A percentile compares a stretch with the other conserved stretches of the same genome.
phyloP scores from a whole-genome alignment of 2,797 vertebrate species.

The Phoeniculus purpureus region DNA sequence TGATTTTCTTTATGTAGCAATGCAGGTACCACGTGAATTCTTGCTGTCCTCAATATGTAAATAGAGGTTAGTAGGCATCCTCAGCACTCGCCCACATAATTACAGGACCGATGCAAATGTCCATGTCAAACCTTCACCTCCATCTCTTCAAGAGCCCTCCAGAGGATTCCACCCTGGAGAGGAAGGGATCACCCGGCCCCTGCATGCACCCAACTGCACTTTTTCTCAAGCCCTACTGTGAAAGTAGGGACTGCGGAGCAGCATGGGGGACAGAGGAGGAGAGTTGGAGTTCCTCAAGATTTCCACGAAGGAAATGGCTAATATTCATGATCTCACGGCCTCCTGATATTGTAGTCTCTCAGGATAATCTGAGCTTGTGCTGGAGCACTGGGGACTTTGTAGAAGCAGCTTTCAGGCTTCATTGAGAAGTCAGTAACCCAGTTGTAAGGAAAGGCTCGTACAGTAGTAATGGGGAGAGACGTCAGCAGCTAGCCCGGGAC shows the following conservation, averaged over 20 bases:
- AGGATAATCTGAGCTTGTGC: neutral
- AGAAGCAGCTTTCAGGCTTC: constrained; percentile 46
- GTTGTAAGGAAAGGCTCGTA: constrained; percentile 66
- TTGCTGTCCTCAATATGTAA: constrained; percentile 41
- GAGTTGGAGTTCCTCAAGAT: constrained; percentile 39
- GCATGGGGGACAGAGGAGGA: neutral
- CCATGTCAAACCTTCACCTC: constrained; percentile 47
- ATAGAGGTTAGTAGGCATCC: constrained; percentile 46
- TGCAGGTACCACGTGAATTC: constrained; percentile 70
- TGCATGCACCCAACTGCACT: neutral
- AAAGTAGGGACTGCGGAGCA: neutral
- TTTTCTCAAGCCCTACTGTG: neutral
- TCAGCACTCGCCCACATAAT: constrained; percentile 7
- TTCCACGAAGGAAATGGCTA: constrained; percentile 36
- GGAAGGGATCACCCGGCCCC: neutral
- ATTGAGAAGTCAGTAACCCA: constrained; percentile 54
- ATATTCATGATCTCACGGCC: constrained; percentile 22
- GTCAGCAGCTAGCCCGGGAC: constrained; percentile 67
- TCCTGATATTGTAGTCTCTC: constrained; percentile 46
- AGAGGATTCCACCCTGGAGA: neutral
- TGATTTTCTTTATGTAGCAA: constrained; percentile 66
- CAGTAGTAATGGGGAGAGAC: constrained; percentile 72
- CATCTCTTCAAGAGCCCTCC: neutral
- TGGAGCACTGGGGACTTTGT: constrained; percentile 1
- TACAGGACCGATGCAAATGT: constrained; percentile 4